A percentile compares a stretch with the other conserved stretches of the same genome.
phyloP scores from a whole-genome alignment of 2,797 vertebrate genomes.

The Helarctos malayanus region DNA sequence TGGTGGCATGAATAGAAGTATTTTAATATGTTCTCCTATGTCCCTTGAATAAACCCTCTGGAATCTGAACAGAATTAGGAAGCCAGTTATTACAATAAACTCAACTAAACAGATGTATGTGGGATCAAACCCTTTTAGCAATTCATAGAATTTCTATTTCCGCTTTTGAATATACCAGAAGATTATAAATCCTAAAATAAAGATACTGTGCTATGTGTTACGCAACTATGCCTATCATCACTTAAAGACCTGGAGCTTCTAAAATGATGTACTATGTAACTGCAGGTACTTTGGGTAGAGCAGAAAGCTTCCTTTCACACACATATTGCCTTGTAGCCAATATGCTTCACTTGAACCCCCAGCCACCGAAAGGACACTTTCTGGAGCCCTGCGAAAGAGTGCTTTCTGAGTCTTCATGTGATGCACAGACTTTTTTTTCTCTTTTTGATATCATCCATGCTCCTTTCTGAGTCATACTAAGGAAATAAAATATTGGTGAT shows the following conservation, averaged over 20 bases:
- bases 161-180: background rate
- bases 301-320: background rate
- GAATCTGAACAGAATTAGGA: slow-evolving; percentile 4
- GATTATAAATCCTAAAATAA: background rate
- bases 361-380: background rate
- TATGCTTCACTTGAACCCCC: background rate
- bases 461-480: background rate
- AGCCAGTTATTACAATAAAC: background rate
- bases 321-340: background rate
- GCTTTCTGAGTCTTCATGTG: background rate
- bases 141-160: background rate
- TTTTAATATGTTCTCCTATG: background rate
- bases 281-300: background rate
- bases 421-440: background rate
- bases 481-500: background rate
- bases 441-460: background rate
- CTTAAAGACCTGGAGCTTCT: background rate
- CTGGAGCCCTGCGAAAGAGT: no score
- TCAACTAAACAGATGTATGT: background rate
- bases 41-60: slow-evolving; percentile 19
- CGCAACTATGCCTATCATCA: background rate
- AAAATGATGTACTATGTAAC: background rate
- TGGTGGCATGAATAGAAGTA: background rate
- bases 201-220: background rate
- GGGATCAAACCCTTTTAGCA: slow-evolving; percentile 29